Evolutionary conservation across 2,113 vertebrate species (phyloP), one percentile per base, ranked within the genome.

Genomic region (Origma solitaria): DNA sequence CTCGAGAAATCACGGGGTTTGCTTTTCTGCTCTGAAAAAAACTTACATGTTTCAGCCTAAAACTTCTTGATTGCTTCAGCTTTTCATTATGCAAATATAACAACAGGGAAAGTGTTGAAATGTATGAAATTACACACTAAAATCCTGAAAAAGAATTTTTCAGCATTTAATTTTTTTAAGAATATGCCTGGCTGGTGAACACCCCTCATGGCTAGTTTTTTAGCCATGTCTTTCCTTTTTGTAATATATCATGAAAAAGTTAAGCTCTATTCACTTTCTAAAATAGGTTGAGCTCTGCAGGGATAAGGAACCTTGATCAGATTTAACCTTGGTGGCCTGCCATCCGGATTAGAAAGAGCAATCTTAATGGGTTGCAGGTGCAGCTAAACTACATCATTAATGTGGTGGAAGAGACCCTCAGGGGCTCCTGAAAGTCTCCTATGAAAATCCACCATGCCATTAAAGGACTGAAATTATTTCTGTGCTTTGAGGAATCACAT

Each of bases 311-410:
- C 31, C 20, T 68, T 68, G 71, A 70, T 70, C 62, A 83, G 40
- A 58, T 70, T 88, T 83, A 93, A 77, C 60, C 60, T 80, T 88
- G 40, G 51, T 91, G 90, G 56, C 51, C 51, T 90, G 47, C 27
- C 58, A 73, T 91, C 27, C 1, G 0, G 60, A 93, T 92, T 49
- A 62, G 51, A 95, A 94, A 84, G 40, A 86, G 6, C 13, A 66
- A 44, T 60, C 60, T 56, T 96, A 92, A 95, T 86, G 54, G 47
- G 66, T 90, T 95, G 62, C 71, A 93, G 73, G 85, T 96, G 88
- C 78, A 94, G 66, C 33, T 92, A 66, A 95, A 80, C n/a, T 58
- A 42, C 30, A 80, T 9, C 30, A 66, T 9, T 88, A 72, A 65
- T 90, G 62, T 56, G 15, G 21, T 80, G 15, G 38, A 91, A 60